A percentile compares a stretch with the other conserved stretches of the same genome.
phyloP scores from a whole-genome alignment of 2,113 vertebrate species.

The Vidua macroura region DNA sequence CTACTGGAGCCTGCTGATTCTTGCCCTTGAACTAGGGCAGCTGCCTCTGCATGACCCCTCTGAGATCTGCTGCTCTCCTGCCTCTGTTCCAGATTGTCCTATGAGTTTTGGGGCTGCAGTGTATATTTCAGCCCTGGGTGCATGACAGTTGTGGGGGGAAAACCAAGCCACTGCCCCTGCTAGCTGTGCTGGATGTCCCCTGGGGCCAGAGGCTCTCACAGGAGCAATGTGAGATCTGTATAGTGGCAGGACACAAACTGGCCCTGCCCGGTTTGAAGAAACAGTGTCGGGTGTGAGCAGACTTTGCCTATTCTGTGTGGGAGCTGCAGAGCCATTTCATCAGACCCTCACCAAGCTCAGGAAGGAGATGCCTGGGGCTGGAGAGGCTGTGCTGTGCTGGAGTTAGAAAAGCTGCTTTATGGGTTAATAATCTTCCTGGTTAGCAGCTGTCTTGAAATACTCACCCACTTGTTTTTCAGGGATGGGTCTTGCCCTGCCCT shows the following conservation, averaged over 20 bases:
- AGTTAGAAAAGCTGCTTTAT: neutral
- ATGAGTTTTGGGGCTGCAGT: neutral
- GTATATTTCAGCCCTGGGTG: neutral
- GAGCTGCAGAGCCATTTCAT: neutral
- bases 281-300: neutral
- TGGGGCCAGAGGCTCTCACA: neutral
- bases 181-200: neutral
- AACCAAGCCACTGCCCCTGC: neutral
- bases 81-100: neutral
- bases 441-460: neutral
- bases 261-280: neutral
- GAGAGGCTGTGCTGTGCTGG: neutral
- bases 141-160: neutral
- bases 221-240: rapidly evolving
- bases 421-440: neutral
- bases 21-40: neutral
- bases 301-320: neutral
- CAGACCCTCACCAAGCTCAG: rapidly evolving
- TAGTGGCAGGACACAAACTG: neutral
- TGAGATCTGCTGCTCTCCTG: neutral
- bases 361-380: neutral
- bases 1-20: neutral
- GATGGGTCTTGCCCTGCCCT: neutral
- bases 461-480: neutral
- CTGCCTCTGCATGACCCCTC: neutral